These are phyloP conservation scores for Crocidura indochinensis DNA, from an alignment of 2,797 vertebrate species.

Conservation along the genomic window DNA sequence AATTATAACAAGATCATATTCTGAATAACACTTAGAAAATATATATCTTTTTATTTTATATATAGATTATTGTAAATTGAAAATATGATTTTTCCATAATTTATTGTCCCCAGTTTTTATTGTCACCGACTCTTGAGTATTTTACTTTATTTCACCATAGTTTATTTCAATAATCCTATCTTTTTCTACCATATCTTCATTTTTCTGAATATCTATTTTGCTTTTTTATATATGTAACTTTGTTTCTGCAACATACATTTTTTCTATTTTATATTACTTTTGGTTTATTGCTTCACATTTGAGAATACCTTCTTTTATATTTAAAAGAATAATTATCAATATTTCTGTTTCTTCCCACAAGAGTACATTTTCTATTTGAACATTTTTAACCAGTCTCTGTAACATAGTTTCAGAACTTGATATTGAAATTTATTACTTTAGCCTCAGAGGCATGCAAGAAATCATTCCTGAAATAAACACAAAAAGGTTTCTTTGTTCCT, in stretches of 20 bases:
- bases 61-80: not conserved
- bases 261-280: constrained; percentile 44
- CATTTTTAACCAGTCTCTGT: constrained; percentile 42
- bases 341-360: constrained; percentile 63
- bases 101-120: not conserved
- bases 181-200: not conserved
- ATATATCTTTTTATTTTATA: not conserved
- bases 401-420: constrained; percentile 58
- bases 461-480: constrained; percentile 36
- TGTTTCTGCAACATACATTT: not conserved
- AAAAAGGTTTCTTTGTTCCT: not conserved
- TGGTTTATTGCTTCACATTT: constrained; percentile 42
- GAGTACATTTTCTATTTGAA: constrained; percentile 63
- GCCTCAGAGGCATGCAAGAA: constrained; percentile 29
- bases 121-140: not conserved
- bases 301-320: constrained; percentile 48
- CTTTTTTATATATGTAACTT: not conserved
- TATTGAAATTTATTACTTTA: constrained; percentile 72
- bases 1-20: not conserved
- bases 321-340: constrained; percentile 67
- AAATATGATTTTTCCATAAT: not conserved
- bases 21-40: not conserved
- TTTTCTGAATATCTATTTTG: constrained; percentile 6
- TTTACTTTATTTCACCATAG: constrained; percentile 8
- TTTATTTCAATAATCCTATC: constrained; percentile 9